These are phyloP conservation scores for Papilio dardanus DNA, from an alignment of 1,140 invertebrate genomes.

Conservation along the genomic window DNA sequence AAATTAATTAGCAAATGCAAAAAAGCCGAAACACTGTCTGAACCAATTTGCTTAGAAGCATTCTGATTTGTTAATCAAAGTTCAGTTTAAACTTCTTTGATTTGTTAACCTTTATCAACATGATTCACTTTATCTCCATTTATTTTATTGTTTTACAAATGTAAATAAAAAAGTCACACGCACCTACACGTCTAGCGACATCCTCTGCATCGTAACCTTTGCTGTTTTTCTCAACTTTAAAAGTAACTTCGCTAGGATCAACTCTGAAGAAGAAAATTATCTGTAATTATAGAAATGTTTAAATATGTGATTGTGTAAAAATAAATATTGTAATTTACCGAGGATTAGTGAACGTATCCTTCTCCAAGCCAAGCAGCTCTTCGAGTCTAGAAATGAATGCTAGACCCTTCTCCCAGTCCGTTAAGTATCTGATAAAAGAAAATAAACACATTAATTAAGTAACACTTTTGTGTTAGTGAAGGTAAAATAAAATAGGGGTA, in stretches of 20 bases:
- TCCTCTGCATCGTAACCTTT: slow-evolving; percentile 87
- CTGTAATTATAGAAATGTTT: slow-evolving; percentile 8
- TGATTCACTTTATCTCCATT: neutral
- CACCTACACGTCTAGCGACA: slow-evolving; percentile 88
- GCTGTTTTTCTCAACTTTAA: slow-evolving; percentile 90
- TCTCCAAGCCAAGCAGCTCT: slow-evolving; percentile 84
- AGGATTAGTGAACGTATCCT: slow-evolving; percentile 75
- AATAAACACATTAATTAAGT: neutral
- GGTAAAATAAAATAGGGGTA: neutral
- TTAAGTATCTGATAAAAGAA: slow-evolving; percentile 61
- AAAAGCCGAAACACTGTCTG: too few species aligned
- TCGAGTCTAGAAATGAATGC: slow-evolving; percentile 84
- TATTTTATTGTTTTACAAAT: neutral
- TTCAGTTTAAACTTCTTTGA: too few species aligned
- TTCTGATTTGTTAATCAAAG: too few species aligned
- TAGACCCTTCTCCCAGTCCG: slow-evolving; percentile 83
- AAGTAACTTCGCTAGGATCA: slow-evolving; percentile 90
- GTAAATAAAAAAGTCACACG: slow-evolving; percentile 34
- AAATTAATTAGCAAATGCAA: neutral
- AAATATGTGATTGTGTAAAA: slow-evolving; percentile 10
- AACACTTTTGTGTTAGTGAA: neutral
- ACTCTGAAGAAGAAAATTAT: slow-evolving; percentile 82
- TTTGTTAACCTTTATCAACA: too few species aligned
- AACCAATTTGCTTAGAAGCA: too few species aligned
- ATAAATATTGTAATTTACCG: slow-evolving; percentile 54